phyloP scores from a whole-genome alignment of 2,113 vertebrate genomes.

The Tychaedon coryphoeus region DNA sequence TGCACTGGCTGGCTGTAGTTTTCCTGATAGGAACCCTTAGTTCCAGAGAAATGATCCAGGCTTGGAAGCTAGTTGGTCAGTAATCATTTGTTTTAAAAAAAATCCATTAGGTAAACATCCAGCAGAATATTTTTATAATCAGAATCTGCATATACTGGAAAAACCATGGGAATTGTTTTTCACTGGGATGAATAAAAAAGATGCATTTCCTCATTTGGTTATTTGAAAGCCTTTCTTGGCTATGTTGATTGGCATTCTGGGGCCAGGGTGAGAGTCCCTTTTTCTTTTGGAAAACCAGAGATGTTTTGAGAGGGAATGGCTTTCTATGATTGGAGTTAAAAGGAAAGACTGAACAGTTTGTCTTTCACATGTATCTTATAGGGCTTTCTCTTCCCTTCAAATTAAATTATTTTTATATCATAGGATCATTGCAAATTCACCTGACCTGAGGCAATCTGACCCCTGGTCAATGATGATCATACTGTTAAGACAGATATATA shows the following conservation, averaged over 20 bases:
- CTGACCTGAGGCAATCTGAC: not conserved
- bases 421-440: not conserved
- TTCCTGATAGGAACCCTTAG: not conserved
- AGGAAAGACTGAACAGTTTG: not conserved
- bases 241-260: not conserved
- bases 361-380: not conserved
- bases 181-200: not conserved
- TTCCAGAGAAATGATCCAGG: not conserved
- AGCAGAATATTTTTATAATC: not conserved
- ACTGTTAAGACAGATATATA: not conserved
- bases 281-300: not conserved
- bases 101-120: not conserved
- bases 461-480: not conserved
- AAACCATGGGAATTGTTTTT: not conserved
- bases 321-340: not conserved
- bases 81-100: not conserved
- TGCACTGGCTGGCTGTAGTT: not conserved
- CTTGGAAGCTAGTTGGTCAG: not conserved
- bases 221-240: not conserved
- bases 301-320: not conserved
- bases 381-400: not conserved
- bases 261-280: not conserved
- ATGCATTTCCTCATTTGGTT: not conserved
- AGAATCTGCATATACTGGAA: not conserved
- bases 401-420: conserved; percentile 16